Base-by-base conservation (phyloP, 2,113 vertebrate genomes). In the Oreotragus oreotragus region DNA sequence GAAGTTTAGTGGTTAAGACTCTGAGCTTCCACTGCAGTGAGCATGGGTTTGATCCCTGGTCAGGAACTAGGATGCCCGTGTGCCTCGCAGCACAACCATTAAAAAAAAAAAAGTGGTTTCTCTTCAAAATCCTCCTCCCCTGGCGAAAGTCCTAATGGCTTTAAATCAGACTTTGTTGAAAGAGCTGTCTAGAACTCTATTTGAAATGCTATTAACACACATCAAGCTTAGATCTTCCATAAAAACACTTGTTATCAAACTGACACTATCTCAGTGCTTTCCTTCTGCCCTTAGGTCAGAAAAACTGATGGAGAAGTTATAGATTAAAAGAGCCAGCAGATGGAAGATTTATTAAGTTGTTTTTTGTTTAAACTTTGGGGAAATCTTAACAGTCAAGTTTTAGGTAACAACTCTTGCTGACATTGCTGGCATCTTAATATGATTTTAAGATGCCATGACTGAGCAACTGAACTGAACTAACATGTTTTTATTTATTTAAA, bases 401-500 rank as follows among this genome's bases (percentile, higher is more conserved):
- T 94, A 94, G 30, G 16, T 73, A 86, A 77, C 49, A 89, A 94
- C 11, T 80, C 27, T 88, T 88, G 47, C 39, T 76, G 36, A 36
- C n/a, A 94, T 11, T 92, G 39, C 60, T 96, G 83, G 17, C 77
- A 97, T 96, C 57, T 97, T 91, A 97, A 94, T 33, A 85, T 58
- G 66, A 39, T 73, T 39, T 73, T 39, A 73, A 73, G 66, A 73
- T 73, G 66, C 21, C 66, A 73, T 2, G 21, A 39, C 36, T 73
- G 66, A 73, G 36, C 66, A 73, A 25, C 36, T 73, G 66, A 73
- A 39, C 66, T 73, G n/a, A 70, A 70, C 66, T 39, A 70, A 39
- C 10, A 70, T 39, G 43, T 76, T 97, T 97, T 89, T 95, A 88
- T 95, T 80, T 88, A 84, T 79, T 94, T 96, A 97, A 97, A 96